Base-by-base conservation (phyloP, 2,888 invertebrate genomes). In the Scaptodrosophila latifasciaeformis region DNA sequence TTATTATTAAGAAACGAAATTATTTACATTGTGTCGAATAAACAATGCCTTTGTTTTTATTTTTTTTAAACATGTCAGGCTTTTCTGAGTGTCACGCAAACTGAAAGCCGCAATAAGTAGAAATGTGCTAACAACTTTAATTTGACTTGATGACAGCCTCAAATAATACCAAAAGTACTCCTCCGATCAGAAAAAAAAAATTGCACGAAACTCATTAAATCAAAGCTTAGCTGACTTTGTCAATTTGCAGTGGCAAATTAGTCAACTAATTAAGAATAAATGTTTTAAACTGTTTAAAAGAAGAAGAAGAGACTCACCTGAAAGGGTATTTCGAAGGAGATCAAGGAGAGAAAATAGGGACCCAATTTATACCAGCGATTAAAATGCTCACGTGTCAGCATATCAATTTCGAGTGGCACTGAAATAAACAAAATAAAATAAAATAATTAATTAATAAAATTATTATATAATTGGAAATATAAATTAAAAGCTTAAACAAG, bases 351-450 rank as follows among this genome's bases (percentile, higher is more conserved):
- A 76, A 95, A 92, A 85, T 96, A 97, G 0, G 96, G 96, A 46
- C 93, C 93, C 59, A 96, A 87, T 67, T 91, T 93, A 85, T 96
- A 97, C 97, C 97, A 97, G 82, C 94, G 91, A 87, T 97, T 97
- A 71, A 96, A 94, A 84, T 96, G 95, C 86, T 97, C 96, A 60
- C 96, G 89, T 68, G 91, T 90, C 59, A 97, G 87, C 76, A 96
- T 93, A 48, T 91, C 90, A 91, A 96, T 95, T 87, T 97, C 96
- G 74, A 95, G 85, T 0, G 96, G 96, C 89, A 97, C 96, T 96
- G 89, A 30, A 89, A 88, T 82, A 83, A 70, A 79, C 7, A 82
- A 42, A 68, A 49, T 34, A 37, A 12, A 24, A 19, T 13, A 10
- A 13, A 54, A 43, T 43, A 43, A 35, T 45, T 56, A 53, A 52